These are phyloP conservation scores for Cossypha caffra DNA, from an alignment of 2,797 vertebrate genomes.

Conservation along the genomic window DNA sequence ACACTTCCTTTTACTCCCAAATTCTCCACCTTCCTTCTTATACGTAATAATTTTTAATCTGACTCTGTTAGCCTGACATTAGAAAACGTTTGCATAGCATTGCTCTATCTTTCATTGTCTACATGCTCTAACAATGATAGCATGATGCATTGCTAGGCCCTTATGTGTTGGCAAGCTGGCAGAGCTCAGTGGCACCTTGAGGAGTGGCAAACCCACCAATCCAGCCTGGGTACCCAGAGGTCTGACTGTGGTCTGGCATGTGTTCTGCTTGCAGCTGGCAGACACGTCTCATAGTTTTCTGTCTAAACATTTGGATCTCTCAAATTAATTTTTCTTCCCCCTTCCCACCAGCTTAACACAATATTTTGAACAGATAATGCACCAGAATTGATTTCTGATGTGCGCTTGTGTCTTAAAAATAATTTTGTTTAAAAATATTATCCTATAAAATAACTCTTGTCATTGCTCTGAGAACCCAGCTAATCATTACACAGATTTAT, in stretches of 20 bases:
- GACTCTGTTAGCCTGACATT: rapidly evolving
- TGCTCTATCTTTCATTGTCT: neutral
- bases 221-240: neutral
- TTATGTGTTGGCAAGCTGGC: neutral
- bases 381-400: neutral
- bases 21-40: neutral
- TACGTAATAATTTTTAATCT: neutral
- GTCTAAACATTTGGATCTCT: neutral
- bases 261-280: neutral
- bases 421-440: neutral
- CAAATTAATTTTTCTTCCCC: neutral
- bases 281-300: neutral
- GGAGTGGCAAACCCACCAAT: neutral
- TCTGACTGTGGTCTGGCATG: too few species aligned
- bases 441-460: neutral
- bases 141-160: neutral
- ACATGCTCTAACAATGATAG: neutral
- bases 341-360: neutral
- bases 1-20: neutral
- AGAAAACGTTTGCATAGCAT: neutral
- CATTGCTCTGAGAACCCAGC: neutral
- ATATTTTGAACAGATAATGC: neutral
- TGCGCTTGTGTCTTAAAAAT: neutral
- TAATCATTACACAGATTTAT: conserved; percentile 46
- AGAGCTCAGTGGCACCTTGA: neutral